phyloP scores from a whole-genome alignment of 2,797 vertebrate species.

The Sphaeramia orbicularis region DNA sequence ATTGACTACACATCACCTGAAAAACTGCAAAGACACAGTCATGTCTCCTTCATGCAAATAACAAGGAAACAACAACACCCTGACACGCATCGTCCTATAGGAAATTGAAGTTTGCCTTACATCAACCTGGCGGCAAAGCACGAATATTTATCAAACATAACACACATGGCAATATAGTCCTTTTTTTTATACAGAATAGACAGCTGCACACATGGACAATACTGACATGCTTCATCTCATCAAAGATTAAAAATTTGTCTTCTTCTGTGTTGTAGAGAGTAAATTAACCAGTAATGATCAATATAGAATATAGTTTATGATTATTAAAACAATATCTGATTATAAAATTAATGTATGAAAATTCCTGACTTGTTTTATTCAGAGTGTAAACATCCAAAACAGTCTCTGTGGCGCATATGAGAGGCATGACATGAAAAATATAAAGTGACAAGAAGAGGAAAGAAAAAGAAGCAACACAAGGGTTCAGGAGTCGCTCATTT shows the following conservation, averaged over 20 bases:
- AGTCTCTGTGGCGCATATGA: constrained; percentile 78
- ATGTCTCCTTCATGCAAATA: constrained; percentile 96
- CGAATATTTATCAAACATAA: constrained; percentile 86
- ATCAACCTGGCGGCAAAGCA: constrained; percentile 80
- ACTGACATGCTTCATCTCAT: constrained; percentile 87
- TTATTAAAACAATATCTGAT: constrained; percentile 74
- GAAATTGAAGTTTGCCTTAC: constrained; percentile 79
- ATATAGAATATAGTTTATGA: constrained; percentile 72
- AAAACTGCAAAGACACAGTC: constrained; percentile 89
- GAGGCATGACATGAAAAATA: constrained; percentile 58
- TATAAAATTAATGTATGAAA: constrained; percentile 84
- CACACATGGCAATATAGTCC: constrained; percentile 86
- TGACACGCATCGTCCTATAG: constrained; percentile 80
- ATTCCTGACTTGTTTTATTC: constrained; percentile 82
- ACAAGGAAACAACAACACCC: constrained; percentile 93
- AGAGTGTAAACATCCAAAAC: constrained; percentile 85
- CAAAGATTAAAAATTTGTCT: constrained; percentile 65
- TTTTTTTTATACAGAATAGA: constrained; percentile 85
- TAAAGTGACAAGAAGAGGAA: neutral
- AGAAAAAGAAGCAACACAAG: constrained; percentile 32
- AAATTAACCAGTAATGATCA: constrained; percentile 63
- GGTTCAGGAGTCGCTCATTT: constrained; percentile 55
- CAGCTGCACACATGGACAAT: constrained; percentile 86
- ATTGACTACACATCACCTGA: constrained; percentile 97
- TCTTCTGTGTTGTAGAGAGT: constrained; percentile 60